Evolutionary conservation across 2,888 invertebrate species (phyloP).

Genomic region (Dicycla oo): DNA sequence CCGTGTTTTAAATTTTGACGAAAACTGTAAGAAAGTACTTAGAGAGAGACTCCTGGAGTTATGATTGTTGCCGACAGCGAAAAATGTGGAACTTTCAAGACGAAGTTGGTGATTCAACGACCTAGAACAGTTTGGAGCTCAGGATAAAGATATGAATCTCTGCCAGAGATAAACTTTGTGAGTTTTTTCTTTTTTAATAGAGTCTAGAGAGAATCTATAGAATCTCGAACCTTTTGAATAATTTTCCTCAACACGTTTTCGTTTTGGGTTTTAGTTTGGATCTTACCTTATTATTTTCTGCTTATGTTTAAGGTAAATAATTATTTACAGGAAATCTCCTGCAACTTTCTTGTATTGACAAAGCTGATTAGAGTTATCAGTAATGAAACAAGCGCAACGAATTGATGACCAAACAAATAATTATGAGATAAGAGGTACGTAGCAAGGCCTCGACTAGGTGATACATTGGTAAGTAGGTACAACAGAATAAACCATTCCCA

Average conservation of each 20-base stretch:
- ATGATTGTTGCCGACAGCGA: conserved; percentile 39
- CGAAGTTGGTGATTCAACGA: conserved; percentile 58
- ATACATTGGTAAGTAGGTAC: too few relatives aligned
- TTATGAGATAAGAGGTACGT: not conserved
- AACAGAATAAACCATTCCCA: not conserved
- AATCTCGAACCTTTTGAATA: conserved; percentile 62
- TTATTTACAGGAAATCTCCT: conserved; percentile 28
- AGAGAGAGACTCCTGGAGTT: conserved; percentile 29
- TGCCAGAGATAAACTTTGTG: conserved; percentile 57
- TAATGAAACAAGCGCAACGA: conserved; percentile 1
- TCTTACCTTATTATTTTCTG: conserved; percentile 52
- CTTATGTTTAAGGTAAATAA: conserved; percentile 34
- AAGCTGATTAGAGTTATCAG: conserved; percentile 1
- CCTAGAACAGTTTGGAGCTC: conserved; percentile 54
- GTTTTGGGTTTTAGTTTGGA: conserved; percentile 49
- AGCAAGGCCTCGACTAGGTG: too few relatives aligned
- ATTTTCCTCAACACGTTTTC: conserved; percentile 49
- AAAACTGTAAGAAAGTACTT: conserved; percentile 43
- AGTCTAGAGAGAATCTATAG: conserved; percentile 48
- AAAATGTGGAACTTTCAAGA: conserved; percentile 55
- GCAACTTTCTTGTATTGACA: conserved; percentile 17
- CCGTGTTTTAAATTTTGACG: conserved; percentile 48
- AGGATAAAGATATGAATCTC: conserved; percentile 62
- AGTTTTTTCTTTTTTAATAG: conserved; percentile 56
- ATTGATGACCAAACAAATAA: not conserved